phyloP scores from a whole-genome alignment of 2,888 invertebrate genomes.

The Nymphalis c-album region DNA sequence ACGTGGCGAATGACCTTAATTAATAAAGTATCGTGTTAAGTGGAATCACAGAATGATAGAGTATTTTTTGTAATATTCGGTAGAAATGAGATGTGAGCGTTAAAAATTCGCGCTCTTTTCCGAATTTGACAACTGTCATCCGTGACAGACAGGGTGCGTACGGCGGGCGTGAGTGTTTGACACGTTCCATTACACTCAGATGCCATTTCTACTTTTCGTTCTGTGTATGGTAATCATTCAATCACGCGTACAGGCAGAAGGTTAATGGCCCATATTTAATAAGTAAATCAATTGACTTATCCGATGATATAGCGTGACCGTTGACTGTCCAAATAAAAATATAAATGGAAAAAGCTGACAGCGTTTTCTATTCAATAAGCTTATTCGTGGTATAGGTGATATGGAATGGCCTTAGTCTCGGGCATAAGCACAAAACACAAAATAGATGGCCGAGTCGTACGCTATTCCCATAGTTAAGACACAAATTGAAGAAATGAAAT shows the following conservation, averaged over 20 bases:
- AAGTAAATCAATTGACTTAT: slow-evolving; percentile 74
- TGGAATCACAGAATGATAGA: slow-evolving; percentile 62
- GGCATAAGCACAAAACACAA: slow-evolving; percentile 68
- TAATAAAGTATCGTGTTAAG: slow-evolving; percentile 65
- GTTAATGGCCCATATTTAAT: slow-evolving; percentile 74
- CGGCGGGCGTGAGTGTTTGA: slow-evolving; percentile 22
- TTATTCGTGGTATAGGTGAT: slow-evolving; percentile 50
- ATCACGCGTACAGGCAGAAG: slow-evolving; percentile 70
- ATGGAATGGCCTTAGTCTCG: slow-evolving; percentile 61
- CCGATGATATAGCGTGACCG: slow-evolving; percentile 59
- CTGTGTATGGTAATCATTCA: slow-evolving; percentile 59
- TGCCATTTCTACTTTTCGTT: slow-evolving; percentile 53
- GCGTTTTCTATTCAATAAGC: slow-evolving; percentile 59
- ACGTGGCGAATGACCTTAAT: slow-evolving; percentile 73
- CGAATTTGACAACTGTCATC: slow-evolving; percentile 31
- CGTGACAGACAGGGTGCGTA: background rate
- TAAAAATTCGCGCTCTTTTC: slow-evolving; percentile 36
- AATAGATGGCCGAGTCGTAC: slow-evolving; percentile 59
- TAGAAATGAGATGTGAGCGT: slow-evolving; percentile 45
- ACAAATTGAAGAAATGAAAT: slow-evolving; percentile 71
- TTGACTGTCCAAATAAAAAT: slow-evolving; percentile 62
- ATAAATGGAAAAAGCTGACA: slow-evolving; percentile 54
- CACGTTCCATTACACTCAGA: slow-evolving; percentile 41
- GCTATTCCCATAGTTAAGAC: slow-evolving; percentile 72
- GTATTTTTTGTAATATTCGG: slow-evolving; percentile 44